phyloP scores from a whole-genome alignment of 2,888 invertebrate species.

The Chaetogeoica ovagalla region DNA sequence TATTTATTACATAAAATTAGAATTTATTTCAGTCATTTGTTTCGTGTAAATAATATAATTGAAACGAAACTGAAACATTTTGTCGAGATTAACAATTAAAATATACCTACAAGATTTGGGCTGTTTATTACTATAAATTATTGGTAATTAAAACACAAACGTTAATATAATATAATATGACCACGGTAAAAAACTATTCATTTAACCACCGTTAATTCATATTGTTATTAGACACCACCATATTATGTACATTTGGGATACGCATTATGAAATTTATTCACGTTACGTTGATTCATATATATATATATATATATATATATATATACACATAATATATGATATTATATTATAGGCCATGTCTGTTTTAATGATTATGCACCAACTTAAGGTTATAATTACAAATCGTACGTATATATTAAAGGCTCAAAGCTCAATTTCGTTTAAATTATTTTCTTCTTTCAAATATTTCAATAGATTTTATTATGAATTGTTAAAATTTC shows the following conservation, averaged over 20 bases:
- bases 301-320: conserved; percentile 2
- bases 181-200: conserved; percentile 21
- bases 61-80: conserved; percentile 41
- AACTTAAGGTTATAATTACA: conserved; percentile 43
- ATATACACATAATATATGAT: background rate
- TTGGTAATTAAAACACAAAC: conserved; percentile 27
- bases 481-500: conserved; percentile 44
- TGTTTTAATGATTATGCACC: conserved; percentile 49
- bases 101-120: conserved; percentile 35
- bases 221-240: conserved; percentile 31
- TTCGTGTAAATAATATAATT: conserved; percentile 47
- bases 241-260: conserved; percentile 20
- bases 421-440: conserved; percentile 46
- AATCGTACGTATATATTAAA: conserved; percentile 39
- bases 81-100: conserved; percentile 28
- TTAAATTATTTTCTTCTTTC: conserved; percentile 48
- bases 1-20: conserved; percentile 41
- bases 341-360: conserved; percentile 38
- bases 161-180: conserved; percentile 12
- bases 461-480: conserved; percentile 45
- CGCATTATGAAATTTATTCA: conserved; percentile 28
- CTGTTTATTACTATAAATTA: conserved; percentile 20
- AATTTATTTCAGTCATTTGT: conserved; percentile 47
- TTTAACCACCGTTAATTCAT: conserved; percentile 29
- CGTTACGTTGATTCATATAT: conserved; percentile 25